Base-by-base conservation (phyloP, 2,888 invertebrate genomes). In the Dasysyrphus tricinctus region DNA sequence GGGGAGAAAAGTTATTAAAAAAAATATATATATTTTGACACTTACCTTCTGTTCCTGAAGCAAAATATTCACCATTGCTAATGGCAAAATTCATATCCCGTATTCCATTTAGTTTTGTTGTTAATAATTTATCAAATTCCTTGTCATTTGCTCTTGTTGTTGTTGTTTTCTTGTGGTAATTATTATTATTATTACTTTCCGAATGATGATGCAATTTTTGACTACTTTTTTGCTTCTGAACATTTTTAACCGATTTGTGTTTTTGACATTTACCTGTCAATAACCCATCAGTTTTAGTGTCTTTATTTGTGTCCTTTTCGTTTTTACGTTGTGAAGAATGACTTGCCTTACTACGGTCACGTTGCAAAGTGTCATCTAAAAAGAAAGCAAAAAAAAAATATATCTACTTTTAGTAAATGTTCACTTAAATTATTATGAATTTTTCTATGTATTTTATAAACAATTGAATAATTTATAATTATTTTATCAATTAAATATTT, bases 321-420 rank as follows among this genome's bases (percentile, higher is more conserved):
- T 79, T 67, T 44, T 73, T 82, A 29, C 75, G 63, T 72, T 79
- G 82, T 59, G 19, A 63, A 0, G 42, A 75, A 72, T 86, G 81
- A 86, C 86, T 82, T 70, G 16, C 81, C 77, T 81, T 85, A 63
- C 85, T 81, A 82, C 82, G 65, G 70, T 86, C 78, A 82, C 75
- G 82, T 86, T 86, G 86, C 72, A 82, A 82, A 86, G 86, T 86
- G 86, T 86, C 82, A 86, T 67, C 86, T 86, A 32, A n/a, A 78
- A 81, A 37, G 29, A 78, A 57, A 11, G 42, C 12, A 70, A 9
- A 54, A 9, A 54, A 47, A 42, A 19, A 37, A 4, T 73, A 14
- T 24, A 42, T 16, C 32, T 42, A 54, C 0, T 24, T 24, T 24
- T 12, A 51, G 14, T 51, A 51, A 51, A 39, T 1, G 14, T 44